Evolutionary conservation across 1,140 invertebrate genomes (phyloP), one percentile per base, ranked within the genome.

Genomic region (Diplogasteroides magnus): DNA sequence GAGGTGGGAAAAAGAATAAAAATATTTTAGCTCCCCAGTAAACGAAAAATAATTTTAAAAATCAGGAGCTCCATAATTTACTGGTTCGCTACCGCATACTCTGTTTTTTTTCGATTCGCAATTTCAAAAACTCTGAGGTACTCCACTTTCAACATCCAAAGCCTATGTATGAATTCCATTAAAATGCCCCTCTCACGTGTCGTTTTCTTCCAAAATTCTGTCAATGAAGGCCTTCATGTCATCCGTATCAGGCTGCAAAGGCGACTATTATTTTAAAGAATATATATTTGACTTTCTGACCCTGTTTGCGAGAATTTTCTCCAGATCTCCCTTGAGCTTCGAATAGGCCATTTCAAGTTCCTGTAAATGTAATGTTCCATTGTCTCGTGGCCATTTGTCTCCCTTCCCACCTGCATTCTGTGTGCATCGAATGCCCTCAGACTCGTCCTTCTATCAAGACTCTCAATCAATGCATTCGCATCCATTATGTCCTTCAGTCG

Each of bases 171-270:
- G n/a, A n/a, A n/a, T n/a, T n/a, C n/a, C n/a, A n/a, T n/a, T n/a
- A n/a, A n/a, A n/a, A n/a, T n/a, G n/a, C n/a, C n/a, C n/a, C n/a
- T 6, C 65, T 32, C 26, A 70, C 65, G 67, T 29, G 19, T 74
- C 72, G 28, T 74, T 74, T 31, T 74, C 72, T 37, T 74, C 72
- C 56, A 74, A 58, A n/a, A 63, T 67, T 1, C 72, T 14, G 23
- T 74, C 72, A 15, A 74, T 31, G 1, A 72, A 37, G 0, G 63
- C 48, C 14, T 61, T 58, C 57, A 60, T 61, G n/a, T n/a, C n/a
- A n/a, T n/a, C n/a, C n/a, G n/a, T n/a, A n/a, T n/a, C n/a, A n/a
- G n/a, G n/a, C n/a, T n/a, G n/a, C n/a, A n/a, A n/a, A n/a, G n/a
- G n/a, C n/a, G n/a, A n/a, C n/a, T n/a, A n/a, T n/a, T n/a, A n/a